Conservation (phyloP, 2,888 invertebrate genomes). For the Thalpophila matura region DNA sequence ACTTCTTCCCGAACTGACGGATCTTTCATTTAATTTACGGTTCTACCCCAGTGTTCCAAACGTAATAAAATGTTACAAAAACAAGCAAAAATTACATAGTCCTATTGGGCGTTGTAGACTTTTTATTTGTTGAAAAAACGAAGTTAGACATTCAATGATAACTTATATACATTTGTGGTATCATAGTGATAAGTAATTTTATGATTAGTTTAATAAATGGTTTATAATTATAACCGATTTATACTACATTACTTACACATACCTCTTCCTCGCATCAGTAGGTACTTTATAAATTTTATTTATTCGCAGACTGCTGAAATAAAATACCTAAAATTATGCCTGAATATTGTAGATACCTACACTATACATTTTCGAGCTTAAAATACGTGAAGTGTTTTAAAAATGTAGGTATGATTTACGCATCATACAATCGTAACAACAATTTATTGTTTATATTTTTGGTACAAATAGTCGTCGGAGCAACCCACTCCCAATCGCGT, state of each 20-base stretch:
- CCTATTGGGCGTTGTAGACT: conserved; percentile 66
- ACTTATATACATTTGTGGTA: neutral
- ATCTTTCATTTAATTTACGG: conserved; percentile 90
- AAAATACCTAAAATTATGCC: neutral
- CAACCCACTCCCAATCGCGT: conserved; percentile 75
- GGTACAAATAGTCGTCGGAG: conserved; percentile 74
- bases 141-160: conserved; percentile 20
- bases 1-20: conserved; percentile 90
- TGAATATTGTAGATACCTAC: neutral
- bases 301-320: neutral
- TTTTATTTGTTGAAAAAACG: conserved; percentile 59
- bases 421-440: conserved; percentile 68
- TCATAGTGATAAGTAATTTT: conserved; percentile 2
- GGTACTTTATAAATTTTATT: too few relatives aligned
- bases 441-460: conserved; percentile 80
- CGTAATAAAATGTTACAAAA: conserved; percentile 87
- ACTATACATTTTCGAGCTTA: conserved; percentile 9
- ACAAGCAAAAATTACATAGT: conserved; percentile 86
- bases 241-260: too few relatives aligned
- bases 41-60: conserved; percentile 85
- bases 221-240: too few relatives aligned
- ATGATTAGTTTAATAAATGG: neutral
- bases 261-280: too few relatives aligned
- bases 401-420: conserved; percentile 79
- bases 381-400: conserved; percentile 35